phyloP scores from a whole-genome alignment of 2,113 vertebrate species.

The Micromys minutus region DNA sequence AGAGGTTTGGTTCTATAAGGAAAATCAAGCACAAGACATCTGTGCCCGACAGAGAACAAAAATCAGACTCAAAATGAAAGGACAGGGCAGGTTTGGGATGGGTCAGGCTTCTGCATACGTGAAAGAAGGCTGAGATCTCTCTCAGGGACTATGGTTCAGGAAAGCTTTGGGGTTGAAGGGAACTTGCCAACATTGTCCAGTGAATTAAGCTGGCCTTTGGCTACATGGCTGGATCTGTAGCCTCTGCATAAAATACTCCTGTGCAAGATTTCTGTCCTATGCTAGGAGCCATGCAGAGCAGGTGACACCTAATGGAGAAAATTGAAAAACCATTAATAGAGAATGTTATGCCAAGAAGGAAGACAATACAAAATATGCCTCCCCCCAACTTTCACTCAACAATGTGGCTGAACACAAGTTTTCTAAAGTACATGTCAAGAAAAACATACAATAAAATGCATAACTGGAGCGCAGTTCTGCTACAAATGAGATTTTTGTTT shows the following conservation, averaged over 20 bases:
- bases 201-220: background rate
- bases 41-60: background rate
- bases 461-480: background rate
- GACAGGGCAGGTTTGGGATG: background rate
- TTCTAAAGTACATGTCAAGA: background rate
- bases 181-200: background rate
- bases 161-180: background rate
- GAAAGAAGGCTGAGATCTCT: background rate
- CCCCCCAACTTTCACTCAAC: background rate
- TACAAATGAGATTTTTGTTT: constrained; percentile 32
- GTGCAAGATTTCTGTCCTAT: background rate
- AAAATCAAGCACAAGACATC: background rate
- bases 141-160: background rate
- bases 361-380: background rate
- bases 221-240: background rate
- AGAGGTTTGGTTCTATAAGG: background rate
- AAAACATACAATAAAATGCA: background rate
- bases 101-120: background rate
- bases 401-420: background rate
- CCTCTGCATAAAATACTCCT: background rate
- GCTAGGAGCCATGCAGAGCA: background rate
- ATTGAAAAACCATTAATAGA: background rate
- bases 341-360: background rate
- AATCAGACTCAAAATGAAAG: background rate
- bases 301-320: background rate